Evolutionary conservation across 2,888 invertebrate species (phyloP).

Genomic region (Pristionchus mayeri): DNA sequence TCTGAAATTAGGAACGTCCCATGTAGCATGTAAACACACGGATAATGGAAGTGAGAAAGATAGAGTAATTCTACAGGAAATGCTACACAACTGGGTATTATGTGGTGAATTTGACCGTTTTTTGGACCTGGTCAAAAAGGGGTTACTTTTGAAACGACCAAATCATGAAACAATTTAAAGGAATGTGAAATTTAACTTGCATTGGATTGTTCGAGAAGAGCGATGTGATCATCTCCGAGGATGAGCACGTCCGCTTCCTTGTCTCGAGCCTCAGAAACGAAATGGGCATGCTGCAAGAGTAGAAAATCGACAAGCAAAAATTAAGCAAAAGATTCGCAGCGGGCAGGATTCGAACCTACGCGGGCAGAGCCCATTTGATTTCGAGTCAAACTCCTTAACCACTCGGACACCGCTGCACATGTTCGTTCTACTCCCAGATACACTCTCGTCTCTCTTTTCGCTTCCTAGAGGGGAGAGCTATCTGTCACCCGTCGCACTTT

Average conservation of each 20-base stretch:
- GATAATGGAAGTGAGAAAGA: too few species aligned
- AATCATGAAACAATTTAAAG: neutral
- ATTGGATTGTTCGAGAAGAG: slow-evolving; percentile 46
- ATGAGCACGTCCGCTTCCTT: slow-evolving; percentile 45
- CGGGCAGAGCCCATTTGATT: slow-evolving; percentile 58
- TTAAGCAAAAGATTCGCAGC: slow-evolving; percentile 49
- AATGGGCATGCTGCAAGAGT: slow-evolving; percentile 27
- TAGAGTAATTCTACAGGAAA: too few species aligned
- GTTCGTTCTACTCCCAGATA: neutral
- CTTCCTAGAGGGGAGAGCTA: neutral
- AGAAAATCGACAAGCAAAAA: neutral
- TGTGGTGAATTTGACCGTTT: too few species aligned
- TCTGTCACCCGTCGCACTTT: neutral
- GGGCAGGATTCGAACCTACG: slow-evolving; percentile 57
- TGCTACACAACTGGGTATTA: too few species aligned
- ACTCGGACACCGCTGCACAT: slow-evolving; percentile 51
- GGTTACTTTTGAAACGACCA: too few species aligned
- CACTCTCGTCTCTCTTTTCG: slow-evolving; percentile 13
- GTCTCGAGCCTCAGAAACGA: slow-evolving; percentile 36
- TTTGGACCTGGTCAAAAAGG: too few species aligned
- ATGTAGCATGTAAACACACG: too few species aligned
- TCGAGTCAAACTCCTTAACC: slow-evolving; percentile 56
- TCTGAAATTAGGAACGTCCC: too few species aligned
- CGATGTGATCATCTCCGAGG: slow-evolving; percentile 43
- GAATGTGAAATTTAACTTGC: neutral